These are phyloP conservation scores for Euproctis similis DNA, from an alignment of 2,888 invertebrate genomes.

Conservation along the genomic window DNA sequence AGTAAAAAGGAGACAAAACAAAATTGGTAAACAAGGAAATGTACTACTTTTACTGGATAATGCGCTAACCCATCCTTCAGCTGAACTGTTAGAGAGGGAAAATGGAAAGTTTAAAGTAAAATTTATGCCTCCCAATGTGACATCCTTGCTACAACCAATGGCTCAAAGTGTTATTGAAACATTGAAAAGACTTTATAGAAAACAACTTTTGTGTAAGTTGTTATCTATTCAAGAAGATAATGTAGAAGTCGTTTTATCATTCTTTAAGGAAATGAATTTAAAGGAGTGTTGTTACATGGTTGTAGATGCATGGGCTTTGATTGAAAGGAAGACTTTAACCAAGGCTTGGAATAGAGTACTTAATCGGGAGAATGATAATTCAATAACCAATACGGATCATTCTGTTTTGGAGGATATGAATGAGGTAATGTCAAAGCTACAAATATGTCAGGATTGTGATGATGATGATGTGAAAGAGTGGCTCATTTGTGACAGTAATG, in stretches of 20 bases:
- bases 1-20: conserved; percentile 8
- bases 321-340: conserved; percentile 9
- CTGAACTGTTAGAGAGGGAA: conserved; percentile 13
- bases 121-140: conserved; percentile 15
- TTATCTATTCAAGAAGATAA: conserved; percentile 13
- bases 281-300: conserved; percentile 15
- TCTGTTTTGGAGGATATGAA: conserved; percentile 13
- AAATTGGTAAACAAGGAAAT: conserved; percentile 6
- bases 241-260: conserved; percentile 6
- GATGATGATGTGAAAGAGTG: conserved; percentile 7
- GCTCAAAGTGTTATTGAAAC: conserved; percentile 18
- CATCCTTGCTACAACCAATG: conserved; percentile 19
- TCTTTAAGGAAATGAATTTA: background rate
- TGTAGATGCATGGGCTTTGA: conserved; percentile 13
- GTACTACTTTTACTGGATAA: conserved; percentile 9
- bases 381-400: conserved; percentile 10
- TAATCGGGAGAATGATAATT: conserved; percentile 4
- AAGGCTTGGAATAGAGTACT: conserved; percentile 12
- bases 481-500: conserved; percentile 4
- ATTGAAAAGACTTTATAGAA: conserved; percentile 19
- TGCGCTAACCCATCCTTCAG: conserved; percentile 11
- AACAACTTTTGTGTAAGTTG: conserved; percentile 13
- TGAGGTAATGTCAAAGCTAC: conserved; percentile 10
- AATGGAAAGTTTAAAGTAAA: conserved; percentile 13
- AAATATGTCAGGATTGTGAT: conserved; percentile 12